Conservation (phyloP, 1,140 invertebrate genomes). For the Antheraea pernyi region DNA sequence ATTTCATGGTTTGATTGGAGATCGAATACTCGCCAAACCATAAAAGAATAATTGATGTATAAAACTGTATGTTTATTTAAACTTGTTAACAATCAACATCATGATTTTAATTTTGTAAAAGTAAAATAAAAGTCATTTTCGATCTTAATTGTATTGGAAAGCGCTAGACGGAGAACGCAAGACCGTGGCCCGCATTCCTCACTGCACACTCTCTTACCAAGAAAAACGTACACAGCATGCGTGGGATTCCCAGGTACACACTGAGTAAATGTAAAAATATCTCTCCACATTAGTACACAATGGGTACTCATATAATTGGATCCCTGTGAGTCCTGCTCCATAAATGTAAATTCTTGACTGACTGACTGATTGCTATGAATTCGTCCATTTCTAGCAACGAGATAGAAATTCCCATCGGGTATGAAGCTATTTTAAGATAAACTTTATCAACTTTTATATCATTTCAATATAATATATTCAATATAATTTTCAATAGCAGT, state of each 20-base stretch:
- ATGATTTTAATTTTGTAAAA: background rate
- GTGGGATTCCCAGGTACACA: slow-evolving; percentile 49
- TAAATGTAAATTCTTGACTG: background rate
- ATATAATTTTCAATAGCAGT: too few relatives aligned
- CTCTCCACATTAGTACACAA: slow-evolving; percentile 42
- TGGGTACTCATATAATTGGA: slow-evolving; percentile 30
- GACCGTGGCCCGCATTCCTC: slow-evolving; percentile 40
- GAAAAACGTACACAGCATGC: slow-evolving; percentile 47
- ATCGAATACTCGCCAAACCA: slow-evolving; percentile 7
- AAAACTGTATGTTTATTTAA: background rate
- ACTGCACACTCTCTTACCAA: slow-evolving; percentile 50
- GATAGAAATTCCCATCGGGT: background rate
- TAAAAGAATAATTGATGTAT: slow-evolving; percentile 9
- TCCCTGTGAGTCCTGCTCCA: slow-evolving; percentile 16
- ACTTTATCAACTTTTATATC: too few relatives aligned
- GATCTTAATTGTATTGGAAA: slow-evolving; percentile 7
- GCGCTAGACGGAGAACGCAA: background rate
- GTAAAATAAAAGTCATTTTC: background rate
- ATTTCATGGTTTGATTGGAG: slow-evolving; percentile 13
- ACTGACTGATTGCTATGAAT: slow-evolving; percentile 9
- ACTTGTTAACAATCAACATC: background rate
- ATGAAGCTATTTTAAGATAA: too few relatives aligned
- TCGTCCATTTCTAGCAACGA: background rate
- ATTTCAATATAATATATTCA: too few relatives aligned
- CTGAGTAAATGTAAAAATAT: slow-evolving; percentile 44